Percentiles rank a stretch among this genome's conserved stretches.
phyloP scores from a whole-genome alignment of 2,113 vertebrate genomes.

The Aythya baeri region DNA sequence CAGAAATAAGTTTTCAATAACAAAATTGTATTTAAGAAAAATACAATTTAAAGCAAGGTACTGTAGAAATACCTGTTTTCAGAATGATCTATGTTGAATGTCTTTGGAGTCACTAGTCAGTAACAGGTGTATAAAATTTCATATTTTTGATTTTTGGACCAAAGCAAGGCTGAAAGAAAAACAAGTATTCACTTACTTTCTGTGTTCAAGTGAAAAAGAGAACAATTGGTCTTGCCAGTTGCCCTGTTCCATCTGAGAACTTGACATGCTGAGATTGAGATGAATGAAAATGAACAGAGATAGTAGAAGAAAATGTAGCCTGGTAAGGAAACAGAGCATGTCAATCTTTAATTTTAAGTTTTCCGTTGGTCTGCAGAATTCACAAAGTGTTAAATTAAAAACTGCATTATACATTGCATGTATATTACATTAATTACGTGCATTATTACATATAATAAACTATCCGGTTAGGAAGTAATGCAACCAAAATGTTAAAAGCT shows the following conservation, averaged over 20 bases:
- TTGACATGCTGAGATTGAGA: background rate
- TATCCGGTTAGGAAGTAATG: no score
- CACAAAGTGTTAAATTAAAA: background rate
- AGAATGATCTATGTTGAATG: background rate
- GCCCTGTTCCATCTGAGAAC: background rate
- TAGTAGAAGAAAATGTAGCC: accelerated
- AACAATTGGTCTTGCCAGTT: background rate
- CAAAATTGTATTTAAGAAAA: background rate
- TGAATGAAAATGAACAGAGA: background rate
- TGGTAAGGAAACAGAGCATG: background rate
- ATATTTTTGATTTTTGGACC: background rate
- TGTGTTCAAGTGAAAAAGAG: background rate
- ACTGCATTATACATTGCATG: accelerated
- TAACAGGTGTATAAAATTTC: background rate
- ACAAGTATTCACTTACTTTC: accelerated
- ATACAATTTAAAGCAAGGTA: accelerated
- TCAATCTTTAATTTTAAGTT: background rate
- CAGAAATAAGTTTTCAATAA: background rate
- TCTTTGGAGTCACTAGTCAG: background rate
- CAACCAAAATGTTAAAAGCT: background rate
- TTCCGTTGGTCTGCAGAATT: background rate
- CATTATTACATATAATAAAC: background rate
- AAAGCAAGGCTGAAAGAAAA: background rate
- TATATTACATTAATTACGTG: background rate
- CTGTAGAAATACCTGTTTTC: background rate